A percentile compares a stretch with the other conserved stretches of the same genome.
phyloP scores from a whole-genome alignment of 2,797 vertebrate genomes.

The Fistularia tabacaria region DNA sequence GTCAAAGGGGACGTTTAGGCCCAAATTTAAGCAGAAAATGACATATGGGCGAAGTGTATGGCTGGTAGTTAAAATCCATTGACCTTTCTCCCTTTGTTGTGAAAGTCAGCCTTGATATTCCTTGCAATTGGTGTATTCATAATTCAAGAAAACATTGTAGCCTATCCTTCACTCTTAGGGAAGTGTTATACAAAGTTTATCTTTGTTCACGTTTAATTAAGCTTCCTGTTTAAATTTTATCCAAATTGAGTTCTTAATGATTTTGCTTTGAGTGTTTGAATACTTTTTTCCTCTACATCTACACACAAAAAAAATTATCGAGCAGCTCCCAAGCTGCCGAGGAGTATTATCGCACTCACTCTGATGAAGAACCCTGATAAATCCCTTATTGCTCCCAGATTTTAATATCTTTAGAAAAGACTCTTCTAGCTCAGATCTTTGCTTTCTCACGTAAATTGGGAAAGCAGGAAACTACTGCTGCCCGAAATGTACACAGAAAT shows the following conservation, averaged over 20 bases:
- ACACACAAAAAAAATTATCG: constrained; percentile 30
- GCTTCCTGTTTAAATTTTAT: constrained; percentile 2
- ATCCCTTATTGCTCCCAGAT: constrained; percentile 29
- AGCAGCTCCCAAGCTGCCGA: constrained; percentile 16
- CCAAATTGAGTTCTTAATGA: neutral
- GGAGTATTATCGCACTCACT: constrained; percentile 23
- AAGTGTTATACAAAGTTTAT: neutral
- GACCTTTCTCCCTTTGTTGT: too few relatives aligned
- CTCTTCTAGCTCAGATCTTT: constrained; percentile 38
- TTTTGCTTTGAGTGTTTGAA: constrained; percentile 1
- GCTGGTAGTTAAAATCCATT: too few relatives aligned
- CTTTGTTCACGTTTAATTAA: neutral
- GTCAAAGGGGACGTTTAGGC: too few relatives aligned
- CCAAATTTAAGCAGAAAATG: too few relatives aligned
- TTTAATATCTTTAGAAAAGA: constrained; percentile 41
- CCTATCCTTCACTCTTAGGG: neutral
- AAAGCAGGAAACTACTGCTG: constrained; percentile 49
- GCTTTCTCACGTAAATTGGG: too few relatives aligned
- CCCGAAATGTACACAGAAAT: constrained; percentile 10
- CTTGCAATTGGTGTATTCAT: neutral
- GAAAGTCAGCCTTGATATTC: too few relatives aligned
- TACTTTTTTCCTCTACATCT: constrained; percentile 12
- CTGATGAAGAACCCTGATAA: constrained; percentile 46
- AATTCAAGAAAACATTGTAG: neutral
- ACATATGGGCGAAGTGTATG: too few relatives aligned